Percentiles rank a stretch among this genome's conserved stretches.
phyloP scores from a whole-genome alignment of 2,888 invertebrate genomes.

The Caenorhabditis wallacei region DNA sequence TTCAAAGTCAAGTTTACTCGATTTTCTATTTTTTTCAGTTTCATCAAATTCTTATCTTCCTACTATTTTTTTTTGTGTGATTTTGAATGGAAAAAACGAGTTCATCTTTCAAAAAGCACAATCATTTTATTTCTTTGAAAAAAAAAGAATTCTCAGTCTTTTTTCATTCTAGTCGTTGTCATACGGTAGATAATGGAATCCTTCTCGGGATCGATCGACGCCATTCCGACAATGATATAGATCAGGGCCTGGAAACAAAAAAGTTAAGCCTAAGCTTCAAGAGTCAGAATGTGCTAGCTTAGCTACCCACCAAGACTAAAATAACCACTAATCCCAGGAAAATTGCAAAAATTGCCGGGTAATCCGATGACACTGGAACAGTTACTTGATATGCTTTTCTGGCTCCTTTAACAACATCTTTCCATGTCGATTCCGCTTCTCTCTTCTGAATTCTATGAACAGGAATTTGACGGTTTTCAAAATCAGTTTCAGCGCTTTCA shows the following conservation, averaged over 20 bases:
- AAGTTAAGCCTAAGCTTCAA: no score
- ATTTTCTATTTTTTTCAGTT: no score
- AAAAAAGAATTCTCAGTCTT: slow-evolving; percentile 86
- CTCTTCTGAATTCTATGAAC: slow-evolving; percentile 67
- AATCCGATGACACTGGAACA: slow-evolving; percentile 74
- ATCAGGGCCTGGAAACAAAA: slow-evolving; percentile 84
- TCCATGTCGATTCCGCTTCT: slow-evolving; percentile 20
- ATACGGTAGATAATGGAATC: slow-evolving; percentile 99
- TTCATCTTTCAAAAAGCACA: no score
- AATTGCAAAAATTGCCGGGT: slow-evolving; percentile 82
- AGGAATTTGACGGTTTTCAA: slow-evolving; percentile 34
- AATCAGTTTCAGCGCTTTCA: slow-evolving; percentile 19
- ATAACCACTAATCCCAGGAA: slow-evolving; percentile 75
- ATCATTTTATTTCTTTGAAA: no score
- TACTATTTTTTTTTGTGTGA: no score
- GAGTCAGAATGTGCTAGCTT: no score
- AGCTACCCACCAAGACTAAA: slow-evolving; percentile 64
- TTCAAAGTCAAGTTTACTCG: no score
- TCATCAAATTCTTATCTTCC: no score
- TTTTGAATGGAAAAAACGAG: no score
- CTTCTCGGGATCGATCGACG: slow-evolving; percentile 97
- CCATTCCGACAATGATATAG: slow-evolving; percentile 89
- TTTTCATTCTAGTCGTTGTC: slow-evolving; percentile 98
- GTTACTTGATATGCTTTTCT: slow-evolving; percentile 66
- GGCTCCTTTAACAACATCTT: neutral